Percentiles rank a stretch among this genome's conserved stretches.
These are phyloP conservation scores for Thelaira solivaga DNA, from an alignment of 2,888 invertebrate species.

Conservation along the genomic window DNA sequence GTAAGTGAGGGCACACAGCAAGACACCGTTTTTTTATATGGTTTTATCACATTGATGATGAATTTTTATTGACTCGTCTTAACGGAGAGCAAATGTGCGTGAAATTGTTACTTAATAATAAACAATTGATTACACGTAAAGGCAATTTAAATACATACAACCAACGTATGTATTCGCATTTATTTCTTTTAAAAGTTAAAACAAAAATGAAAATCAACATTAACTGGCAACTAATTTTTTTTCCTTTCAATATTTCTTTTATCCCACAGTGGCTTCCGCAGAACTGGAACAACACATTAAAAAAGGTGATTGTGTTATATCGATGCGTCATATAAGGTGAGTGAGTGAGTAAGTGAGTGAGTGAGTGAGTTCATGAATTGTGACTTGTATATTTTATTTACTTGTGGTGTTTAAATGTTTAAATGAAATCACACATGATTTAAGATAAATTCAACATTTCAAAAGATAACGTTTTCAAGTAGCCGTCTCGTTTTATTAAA, in stretches of 20 bases:
- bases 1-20: constrained; percentile 67
- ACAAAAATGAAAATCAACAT: constrained; percentile 2
- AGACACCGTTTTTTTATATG: constrained; percentile 29
- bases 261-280: constrained; percentile 73
- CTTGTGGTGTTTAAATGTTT: constrained; percentile 15
- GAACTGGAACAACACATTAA: constrained; percentile 76
- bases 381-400: constrained; percentile 15
- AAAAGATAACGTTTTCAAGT: constrained; percentile 15
- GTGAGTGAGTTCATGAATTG: too few species aligned
- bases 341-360: background rate
- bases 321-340: constrained; percentile 77
- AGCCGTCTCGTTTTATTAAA: constrained; percentile 18
- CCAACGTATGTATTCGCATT: too few species aligned
- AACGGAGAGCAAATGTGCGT: constrained; percentile 7
- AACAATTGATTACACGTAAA: constrained; percentile 58
- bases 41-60: constrained; percentile 26
- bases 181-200: constrained; percentile 39
- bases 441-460: constrained; percentile 40
- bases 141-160: constrained; percentile 53
- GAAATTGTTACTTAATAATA: constrained; percentile 56
- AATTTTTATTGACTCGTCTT: constrained; percentile 28
- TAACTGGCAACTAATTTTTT: constrained; percentile 3
- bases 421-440: constrained; percentile 30
- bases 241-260: constrained; percentile 35
- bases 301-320: constrained; percentile 77